Base-by-base conservation (phyloP, 2,797 vertebrate genomes). In the Naso thynnoides region DNA sequence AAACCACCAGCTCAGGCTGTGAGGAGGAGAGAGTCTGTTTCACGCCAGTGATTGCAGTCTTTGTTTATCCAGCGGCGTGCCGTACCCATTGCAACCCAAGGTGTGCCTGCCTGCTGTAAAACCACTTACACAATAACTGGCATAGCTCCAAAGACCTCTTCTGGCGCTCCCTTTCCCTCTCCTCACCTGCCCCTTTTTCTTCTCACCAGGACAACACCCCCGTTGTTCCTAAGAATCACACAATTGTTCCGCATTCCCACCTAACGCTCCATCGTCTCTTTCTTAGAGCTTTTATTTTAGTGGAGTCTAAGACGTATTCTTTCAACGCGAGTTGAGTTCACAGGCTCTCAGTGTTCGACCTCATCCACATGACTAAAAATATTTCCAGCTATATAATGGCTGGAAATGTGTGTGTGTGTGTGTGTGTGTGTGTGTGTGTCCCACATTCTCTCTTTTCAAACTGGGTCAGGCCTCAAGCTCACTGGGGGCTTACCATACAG, bases 391-490 rank as follows among this genome's bases (percentile, higher is more conserved):
- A 57, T 74, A 93, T 90, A 91, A 92, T 93, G 86, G 81, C 78
- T 82, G 89, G 73, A 85, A 87, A 41, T 74, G 77, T 76, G 66
- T 64, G 58, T 42, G 52, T 23, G 54, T 29, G 57, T 45, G 61
- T 59, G 67, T 41, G 48, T 11, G 63, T 23, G 65, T 45, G 64
- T 59, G 33, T 27, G 66, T 65, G 79, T 77, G 89, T 88, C 85
- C 87, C 86, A 90, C 90, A 90, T 92, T 88, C 80, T 67, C 70
- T 83, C 52, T 55, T 82, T 86, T 68, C 79, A 84, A 91, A 91
- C 74, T 91, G 87, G 92, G 91, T 91, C 90, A 92, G 76, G 81
- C 74, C 80, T 85, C 67, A 6, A 86, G 86, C 89, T 88, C 86
- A 87, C 86, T 81, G 76, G 83, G 75, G 70, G 84, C 78, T 90